phyloP scores from a whole-genome alignment of 2,113 vertebrate species.

The Tursiops truncatus region DNA sequence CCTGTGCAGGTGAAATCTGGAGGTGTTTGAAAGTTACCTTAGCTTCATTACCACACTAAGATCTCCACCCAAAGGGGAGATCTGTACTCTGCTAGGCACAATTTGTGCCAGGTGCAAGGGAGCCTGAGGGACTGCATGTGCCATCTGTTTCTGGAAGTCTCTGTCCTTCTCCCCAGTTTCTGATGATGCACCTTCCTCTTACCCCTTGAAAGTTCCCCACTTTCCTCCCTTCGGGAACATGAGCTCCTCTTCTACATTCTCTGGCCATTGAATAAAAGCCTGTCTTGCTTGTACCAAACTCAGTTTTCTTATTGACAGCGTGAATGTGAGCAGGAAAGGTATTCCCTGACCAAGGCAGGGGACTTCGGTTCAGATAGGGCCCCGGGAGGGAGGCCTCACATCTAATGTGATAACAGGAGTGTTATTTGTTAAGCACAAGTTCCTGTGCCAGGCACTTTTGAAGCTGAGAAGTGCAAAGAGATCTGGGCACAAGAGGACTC shows the following conservation, averaged over 20 bases:
- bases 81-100: not conserved
- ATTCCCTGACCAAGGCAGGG: not conserved
- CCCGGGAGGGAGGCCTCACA: too few relatives aligned
- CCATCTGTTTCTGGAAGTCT: not conserved
- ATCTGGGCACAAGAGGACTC: not conserved
- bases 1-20: not conserved
- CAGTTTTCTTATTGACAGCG: not conserved
- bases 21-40: not conserved
- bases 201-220: not conserved
- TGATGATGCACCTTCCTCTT: not conserved
- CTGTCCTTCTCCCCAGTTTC: not conserved
- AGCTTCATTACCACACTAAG: not conserved
- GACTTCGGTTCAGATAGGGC: not conserved
- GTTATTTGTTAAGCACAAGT: not conserved
- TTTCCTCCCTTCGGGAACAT: not conserved
- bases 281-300: not conserved
- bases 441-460: not conserved
- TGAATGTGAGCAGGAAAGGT: not conserved
- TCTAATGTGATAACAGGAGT: too few relatives aligned
- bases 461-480: not conserved
- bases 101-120: not conserved
- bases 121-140: not conserved
- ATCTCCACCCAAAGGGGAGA: not conserved
- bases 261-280: not conserved
- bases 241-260: not conserved